Base-by-base conservation (phyloP, 35 echinoderm and acorn worm species). In the Lytechinus variegatus region DNA sequence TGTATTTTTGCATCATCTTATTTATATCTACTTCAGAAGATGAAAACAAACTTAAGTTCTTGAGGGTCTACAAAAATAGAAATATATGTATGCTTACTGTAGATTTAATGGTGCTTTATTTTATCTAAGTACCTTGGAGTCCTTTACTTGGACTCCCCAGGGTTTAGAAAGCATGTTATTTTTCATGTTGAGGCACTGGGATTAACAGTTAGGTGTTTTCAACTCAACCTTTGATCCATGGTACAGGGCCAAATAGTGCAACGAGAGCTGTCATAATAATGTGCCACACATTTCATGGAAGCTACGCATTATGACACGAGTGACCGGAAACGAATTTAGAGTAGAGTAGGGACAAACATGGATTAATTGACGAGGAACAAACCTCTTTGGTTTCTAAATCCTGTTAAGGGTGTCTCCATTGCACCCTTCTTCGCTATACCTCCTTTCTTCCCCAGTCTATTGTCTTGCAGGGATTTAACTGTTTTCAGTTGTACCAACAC, bases 391-490 rank as follows among this genome's bases (percentile, higher is more conserved):
- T 44, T 90, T 90, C 52, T 44, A 90, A 90, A 90, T 90, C 88
- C 88, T 90, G 88, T 90, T 90, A 90, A 90, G 88, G 24, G 52
- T 90, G 88, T 90, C 88, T 90, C 28, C 88, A 90, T 44, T 12
- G 10, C 88, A 52, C 88, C 52, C 88, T 14, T 90, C 88, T 51
- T 90, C 10, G 52, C 11, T 33, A 90, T 52, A 44, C 28, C 52
- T 90, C 52, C 28, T 90, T 54, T 79, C 28, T 54, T 33, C 88
- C 13, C 9, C 14, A 90, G 52, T 90, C 88, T 8, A 90, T 90
- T 90, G 88, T 90, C 52, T 90, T 90, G 88, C 88, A 10, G 10
- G 52, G 88, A 90, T 90, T 90, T 90, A 90, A 90, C 88, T 90
- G 88, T 90, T 12, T 54, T 54, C 88, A 52, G 88, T 90, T 90